Conservation (phyloP, 2,888 invertebrate genomes). For the Hypena proboscidalis region DNA sequence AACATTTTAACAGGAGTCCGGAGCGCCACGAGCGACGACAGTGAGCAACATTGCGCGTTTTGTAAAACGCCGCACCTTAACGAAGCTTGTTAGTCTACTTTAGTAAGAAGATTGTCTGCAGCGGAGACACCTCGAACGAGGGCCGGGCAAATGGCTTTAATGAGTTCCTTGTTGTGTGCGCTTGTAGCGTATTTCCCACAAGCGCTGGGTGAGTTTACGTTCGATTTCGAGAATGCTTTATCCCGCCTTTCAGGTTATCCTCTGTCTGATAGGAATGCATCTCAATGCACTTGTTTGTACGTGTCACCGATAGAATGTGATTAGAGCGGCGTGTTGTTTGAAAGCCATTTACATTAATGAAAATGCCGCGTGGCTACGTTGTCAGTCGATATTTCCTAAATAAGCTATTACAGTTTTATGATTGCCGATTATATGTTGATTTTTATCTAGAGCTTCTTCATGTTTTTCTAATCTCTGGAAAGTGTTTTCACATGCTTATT, state of each 20-base stretch:
- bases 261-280: neutral
- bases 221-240: slow-evolving; percentile 10
- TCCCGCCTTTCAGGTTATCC: slow-evolving; percentile 1
- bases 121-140: slow-evolving; percentile 67
- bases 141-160: slow-evolving; percentile 75
- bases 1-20: slow-evolving; percentile 58
- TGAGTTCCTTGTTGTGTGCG: slow-evolving; percentile 73
- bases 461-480: no score
- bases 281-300: no score
- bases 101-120: slow-evolving; percentile 74
- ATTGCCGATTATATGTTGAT: no score
- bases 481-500: no score
- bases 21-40: slow-evolving; percentile 34
- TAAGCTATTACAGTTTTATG: no score
- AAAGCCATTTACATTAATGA: no score
- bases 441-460: no score
- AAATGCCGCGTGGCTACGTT: no score
- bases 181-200: slow-evolving; percentile 60
- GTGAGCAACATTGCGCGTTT: slow-evolving; percentile 58
- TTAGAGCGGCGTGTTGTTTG: no score
- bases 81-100: slow-evolving; percentile 81
- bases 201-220: slow-evolving; percentile 62
- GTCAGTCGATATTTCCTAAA: no score
- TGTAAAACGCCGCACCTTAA: slow-evolving; percentile 69
- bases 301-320: no score